Conservation (phyloP, 1,140 invertebrate genomes). For the Drosophila funebris region DNA sequence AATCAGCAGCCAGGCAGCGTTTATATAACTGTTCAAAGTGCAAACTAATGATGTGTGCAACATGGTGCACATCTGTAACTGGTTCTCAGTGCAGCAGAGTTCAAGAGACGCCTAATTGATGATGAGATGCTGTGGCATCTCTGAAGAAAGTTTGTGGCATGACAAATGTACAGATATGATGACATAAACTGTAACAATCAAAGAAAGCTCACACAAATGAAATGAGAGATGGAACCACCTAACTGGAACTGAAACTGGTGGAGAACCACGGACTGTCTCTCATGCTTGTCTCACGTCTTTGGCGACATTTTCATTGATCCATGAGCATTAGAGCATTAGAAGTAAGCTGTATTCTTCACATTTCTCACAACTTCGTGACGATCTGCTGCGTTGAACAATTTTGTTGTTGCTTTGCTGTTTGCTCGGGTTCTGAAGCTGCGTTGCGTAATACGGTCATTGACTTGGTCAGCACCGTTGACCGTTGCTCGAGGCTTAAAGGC, state of each 20-base stretch:
- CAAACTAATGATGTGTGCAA: slow-evolving; percentile 36
- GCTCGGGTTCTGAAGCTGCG: slow-evolving; percentile 46
- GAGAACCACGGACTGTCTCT: neutral
- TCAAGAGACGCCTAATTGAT: slow-evolving; percentile 73
- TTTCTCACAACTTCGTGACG: slow-evolving; percentile 50
- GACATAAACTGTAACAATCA: slow-evolving; percentile 80
- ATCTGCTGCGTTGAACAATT: slow-evolving; percentile 69
- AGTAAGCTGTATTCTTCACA: slow-evolving; percentile 32
- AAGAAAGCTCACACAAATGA: slow-evolving; percentile 67
- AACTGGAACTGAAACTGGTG: slow-evolving; percentile 34
- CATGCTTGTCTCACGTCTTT: neutral
- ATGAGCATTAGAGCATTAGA: slow-evolving; percentile 35
- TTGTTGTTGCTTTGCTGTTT: slow-evolving; percentile 46
- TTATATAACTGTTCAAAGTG: slow-evolving; percentile 68
- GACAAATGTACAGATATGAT: slow-evolving; percentile 74
- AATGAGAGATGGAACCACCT: slow-evolving; percentile 20
- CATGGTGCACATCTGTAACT: slow-evolving; percentile 23
- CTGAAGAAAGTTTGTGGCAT: slow-evolving; percentile 62
- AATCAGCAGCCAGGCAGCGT: slow-evolving; percentile 51
- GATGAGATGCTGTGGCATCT: slow-evolving; percentile 4
- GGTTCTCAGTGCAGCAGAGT: slow-evolving; percentile 51
- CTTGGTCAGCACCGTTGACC: slow-evolving; percentile 47
- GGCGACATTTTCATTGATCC: slow-evolving; percentile 52
- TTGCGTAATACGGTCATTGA: slow-evolving; percentile 83
- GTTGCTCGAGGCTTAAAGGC: slow-evolving; percentile 43